phyloP scores from a whole-genome alignment of 2,113 vertebrate genomes.

The Okapia johnstoni region DNA sequence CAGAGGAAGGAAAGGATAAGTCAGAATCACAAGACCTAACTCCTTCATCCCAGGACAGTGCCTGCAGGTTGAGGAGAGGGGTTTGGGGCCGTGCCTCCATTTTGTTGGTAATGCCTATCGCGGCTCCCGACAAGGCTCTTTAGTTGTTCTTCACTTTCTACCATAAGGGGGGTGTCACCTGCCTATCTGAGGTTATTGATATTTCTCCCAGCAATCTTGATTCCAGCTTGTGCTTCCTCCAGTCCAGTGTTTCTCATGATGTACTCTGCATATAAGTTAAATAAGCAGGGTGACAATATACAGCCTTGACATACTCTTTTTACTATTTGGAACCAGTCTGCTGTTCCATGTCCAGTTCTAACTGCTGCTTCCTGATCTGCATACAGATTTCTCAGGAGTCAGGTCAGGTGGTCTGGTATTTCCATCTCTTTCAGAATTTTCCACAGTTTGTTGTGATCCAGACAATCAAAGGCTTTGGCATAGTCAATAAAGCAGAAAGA shows the following conservation, averaged over 20 bases:
- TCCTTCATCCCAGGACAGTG: too few species aligned
- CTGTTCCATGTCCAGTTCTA: background rate
- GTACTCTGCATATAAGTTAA: background rate
- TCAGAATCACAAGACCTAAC: too few species aligned
- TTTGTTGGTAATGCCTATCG: too few species aligned
- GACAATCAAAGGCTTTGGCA: background rate
- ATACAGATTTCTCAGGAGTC: background rate
- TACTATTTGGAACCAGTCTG: background rate
- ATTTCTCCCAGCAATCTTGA: background rate
- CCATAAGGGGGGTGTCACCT: background rate
- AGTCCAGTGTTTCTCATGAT: background rate
- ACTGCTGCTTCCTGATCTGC: background rate
- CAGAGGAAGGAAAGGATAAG: too few species aligned
- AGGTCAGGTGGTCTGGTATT: background rate
- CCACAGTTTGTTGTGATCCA: background rate
- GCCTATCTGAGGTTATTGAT: background rate
- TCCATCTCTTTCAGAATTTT: background rate
- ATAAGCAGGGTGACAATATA: background rate
- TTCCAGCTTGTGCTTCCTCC: background rate
- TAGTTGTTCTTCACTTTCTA: background rate
- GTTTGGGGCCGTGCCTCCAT: too few species aligned
- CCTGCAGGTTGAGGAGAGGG: too few species aligned
- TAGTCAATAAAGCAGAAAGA: background rate
- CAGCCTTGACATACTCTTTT: background rate
- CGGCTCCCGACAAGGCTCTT: background rate